Evolutionary conservation across 1,140 invertebrate species (phyloP).

Genomic region (Anastrepha obliqua): DNA sequence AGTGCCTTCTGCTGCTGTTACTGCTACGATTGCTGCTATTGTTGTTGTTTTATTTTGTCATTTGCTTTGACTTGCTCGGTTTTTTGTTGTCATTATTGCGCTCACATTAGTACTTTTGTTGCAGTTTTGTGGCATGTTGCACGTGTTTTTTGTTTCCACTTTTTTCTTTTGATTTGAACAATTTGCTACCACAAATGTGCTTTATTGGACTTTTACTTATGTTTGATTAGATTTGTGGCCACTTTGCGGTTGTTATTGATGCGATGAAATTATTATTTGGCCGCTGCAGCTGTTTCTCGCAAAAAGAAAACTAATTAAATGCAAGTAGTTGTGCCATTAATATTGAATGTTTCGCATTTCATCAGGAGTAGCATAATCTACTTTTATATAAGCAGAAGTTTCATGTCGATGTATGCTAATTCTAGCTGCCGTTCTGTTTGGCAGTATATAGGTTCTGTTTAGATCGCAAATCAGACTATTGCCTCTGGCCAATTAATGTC

Average conservation of each 20-base stretch:
- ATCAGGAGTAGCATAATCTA: too few species aligned
- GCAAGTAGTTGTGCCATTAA: too few species aligned
- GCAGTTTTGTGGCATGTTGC: neutral
- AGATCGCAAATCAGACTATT: too few species aligned
- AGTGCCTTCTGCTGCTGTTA: neutral
- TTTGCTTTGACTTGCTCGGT: neutral
- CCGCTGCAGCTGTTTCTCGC: neutral
- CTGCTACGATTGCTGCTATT: neutral
- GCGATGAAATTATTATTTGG: neutral
- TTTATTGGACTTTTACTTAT: slow-evolving; percentile 12
- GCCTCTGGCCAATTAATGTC: too few species aligned
- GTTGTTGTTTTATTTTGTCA: neutral
- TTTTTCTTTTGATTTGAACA: too few species aligned
- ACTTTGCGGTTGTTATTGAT: slow-evolving; percentile 17
- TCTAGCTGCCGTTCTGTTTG: too few species aligned
- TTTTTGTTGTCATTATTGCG: too few species aligned
- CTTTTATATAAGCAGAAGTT: too few species aligned
- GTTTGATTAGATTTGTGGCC: neutral
- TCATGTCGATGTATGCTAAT: too few species aligned
- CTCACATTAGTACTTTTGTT: neutral
- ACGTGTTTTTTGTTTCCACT: neutral
- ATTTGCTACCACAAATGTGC: neutral
- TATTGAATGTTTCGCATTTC: too few species aligned
- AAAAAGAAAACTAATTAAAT: neutral
- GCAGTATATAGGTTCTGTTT: too few species aligned